Base-by-base conservation (phyloP, 2,797 vertebrate species). In the Lophotriccus pileatus region DNA sequence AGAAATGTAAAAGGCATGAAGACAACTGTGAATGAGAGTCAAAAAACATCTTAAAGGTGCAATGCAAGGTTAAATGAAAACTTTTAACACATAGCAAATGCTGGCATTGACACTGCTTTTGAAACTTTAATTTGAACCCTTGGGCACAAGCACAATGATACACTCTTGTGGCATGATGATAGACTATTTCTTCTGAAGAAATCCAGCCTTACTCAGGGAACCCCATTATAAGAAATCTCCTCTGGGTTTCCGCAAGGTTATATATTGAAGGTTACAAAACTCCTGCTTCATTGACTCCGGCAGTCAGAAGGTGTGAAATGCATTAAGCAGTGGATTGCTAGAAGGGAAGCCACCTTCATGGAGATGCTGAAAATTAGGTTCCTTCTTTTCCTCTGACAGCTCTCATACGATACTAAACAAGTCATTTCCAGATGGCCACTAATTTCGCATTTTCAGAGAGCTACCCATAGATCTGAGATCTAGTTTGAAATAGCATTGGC, bases 251-350 rank as follows among this genome's bases (percentile, higher is more conserved):
- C 87, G 70, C 58, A 44, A 62, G 63, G 63, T 94, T 86, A 59
- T 90, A 37, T 87, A 78, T 25, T 87, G 76, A 81, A 88, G 62
- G 69, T 94, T 93, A 90, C 74, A 78, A 86, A 94, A 64, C 62
- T 88, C 32, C 66, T 88, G 69, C 79, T 86, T 94, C 85, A 81
- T 88, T 88, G 80, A 56, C 50, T 79, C 80, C 84, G 86, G 83
- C 85, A 94, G 74, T 81, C 47, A 88, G 85, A 84, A 93, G 70
- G 66, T 90, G 85, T 90, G 87, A 90, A 91, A 94, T 32, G 67
- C 52, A 84, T 84, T 91, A 83, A 84, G 58, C 27, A 52, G 46
- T 41, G 44, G 49, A 80, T 87, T 92, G 86, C 87, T 87, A 68
- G 60, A 83, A 93, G 89, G 84, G 89, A 89, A 93, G 43, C 50